These are phyloP conservation scores for Bruchidius siliquastri DNA, from an alignment of 2,888 invertebrate genomes.

Conservation along the genomic window DNA sequence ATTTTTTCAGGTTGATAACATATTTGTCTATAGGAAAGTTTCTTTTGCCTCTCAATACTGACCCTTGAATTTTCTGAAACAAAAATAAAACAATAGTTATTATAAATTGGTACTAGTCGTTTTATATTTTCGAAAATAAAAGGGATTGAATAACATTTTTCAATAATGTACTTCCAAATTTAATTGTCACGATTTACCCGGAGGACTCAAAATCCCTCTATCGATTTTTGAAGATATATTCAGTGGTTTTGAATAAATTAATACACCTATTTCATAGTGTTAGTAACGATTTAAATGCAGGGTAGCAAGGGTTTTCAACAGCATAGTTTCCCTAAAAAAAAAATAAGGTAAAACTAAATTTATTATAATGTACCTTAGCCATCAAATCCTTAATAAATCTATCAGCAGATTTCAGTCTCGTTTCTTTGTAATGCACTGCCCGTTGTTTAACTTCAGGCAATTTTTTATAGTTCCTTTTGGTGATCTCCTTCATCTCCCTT, in stretches of 20 bases:
- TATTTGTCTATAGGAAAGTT: constrained; percentile 58
- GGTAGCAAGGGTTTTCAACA: no score
- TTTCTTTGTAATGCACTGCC: constrained; percentile 56
- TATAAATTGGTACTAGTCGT: no score
- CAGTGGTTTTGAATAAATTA: no score
- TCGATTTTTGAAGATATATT: no score
- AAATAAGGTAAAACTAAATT: background rate
- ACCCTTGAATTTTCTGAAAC: constrained; percentile 64
- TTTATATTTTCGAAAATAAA: no score
- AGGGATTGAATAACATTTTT: no score
- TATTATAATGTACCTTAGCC: constrained; percentile 56
- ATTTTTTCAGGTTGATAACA: background rate
- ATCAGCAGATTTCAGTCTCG: constrained; percentile 58
- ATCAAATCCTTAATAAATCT: constrained; percentile 71
- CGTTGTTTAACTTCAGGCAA: constrained; percentile 69
- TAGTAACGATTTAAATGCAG: no score
- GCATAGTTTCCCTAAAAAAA: no score
- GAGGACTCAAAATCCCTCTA: no score
- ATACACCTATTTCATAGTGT: no score
- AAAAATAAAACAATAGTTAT: constrained; percentile 22
- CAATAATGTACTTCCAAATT: no score
- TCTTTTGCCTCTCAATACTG: constrained; percentile 60
- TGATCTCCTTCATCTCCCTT: constrained; percentile 57
- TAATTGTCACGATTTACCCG: no score
- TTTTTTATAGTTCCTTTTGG: constrained; percentile 60